Conservation (phyloP, 2,797 vertebrate genomes). For the Tokudaia muenninki region DNA sequence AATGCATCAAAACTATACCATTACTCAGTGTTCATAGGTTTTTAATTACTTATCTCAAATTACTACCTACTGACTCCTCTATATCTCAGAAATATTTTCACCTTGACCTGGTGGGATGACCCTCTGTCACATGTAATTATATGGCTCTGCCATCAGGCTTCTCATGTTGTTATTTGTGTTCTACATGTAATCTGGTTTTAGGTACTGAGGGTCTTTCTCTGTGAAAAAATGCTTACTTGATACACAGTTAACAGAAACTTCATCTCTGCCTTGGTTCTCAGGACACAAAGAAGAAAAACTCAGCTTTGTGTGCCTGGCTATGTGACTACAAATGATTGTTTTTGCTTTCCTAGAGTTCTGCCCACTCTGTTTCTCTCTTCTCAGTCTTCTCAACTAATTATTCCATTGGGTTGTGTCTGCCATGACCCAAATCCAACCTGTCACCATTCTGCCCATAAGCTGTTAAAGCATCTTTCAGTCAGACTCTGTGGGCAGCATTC, state of each 20-base stretch:
- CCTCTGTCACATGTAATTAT: background rate
- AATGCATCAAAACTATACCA: background rate
- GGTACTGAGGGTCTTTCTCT: background rate
- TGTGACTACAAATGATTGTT: background rate
- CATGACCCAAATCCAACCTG: background rate
- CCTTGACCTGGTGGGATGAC: background rate
- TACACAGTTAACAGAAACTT: background rate
- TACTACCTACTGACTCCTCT: background rate
- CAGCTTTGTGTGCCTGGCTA: background rate
- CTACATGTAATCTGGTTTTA: background rate
- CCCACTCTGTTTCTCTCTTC: fast-evolving
- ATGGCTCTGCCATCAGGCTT: background rate
- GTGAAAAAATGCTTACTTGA: background rate
- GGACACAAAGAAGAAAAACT: conserved; percentile 1
- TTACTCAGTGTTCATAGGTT: background rate
- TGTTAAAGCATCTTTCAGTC: background rate
- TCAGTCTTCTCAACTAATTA: background rate
- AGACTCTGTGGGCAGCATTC: background rate
- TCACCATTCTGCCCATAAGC: background rate
- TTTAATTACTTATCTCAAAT: background rate
- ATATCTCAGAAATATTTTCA: background rate
- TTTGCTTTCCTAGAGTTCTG: background rate
- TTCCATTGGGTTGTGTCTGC: background rate
- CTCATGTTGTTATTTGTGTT: background rate
- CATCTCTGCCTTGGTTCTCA: background rate